Evolutionary conservation across 2,888 invertebrate genomes (phyloP).

Genomic region (Metopia argyrocephala): DNA sequence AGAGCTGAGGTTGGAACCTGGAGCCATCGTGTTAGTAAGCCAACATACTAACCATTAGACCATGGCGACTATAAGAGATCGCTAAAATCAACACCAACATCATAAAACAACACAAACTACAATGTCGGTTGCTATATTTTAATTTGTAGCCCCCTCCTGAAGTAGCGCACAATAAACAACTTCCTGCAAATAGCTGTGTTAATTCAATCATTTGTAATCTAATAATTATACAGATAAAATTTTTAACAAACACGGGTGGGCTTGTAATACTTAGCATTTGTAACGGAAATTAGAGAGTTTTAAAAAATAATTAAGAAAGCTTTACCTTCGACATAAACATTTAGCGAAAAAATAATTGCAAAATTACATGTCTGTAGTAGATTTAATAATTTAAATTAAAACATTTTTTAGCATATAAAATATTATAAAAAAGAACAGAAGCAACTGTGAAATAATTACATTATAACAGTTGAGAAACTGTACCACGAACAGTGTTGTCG

Average conservation of each 20-base stretch:
- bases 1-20: too few species aligned
- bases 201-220: conserved; percentile 39
- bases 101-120: too few species aligned
- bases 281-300: conserved; percentile 44
- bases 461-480: too few species aligned
- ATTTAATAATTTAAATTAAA: background rate
- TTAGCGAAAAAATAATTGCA: background rate
- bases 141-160: background rate
- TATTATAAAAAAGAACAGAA: background rate
- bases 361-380: background rate
- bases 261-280: conserved; percentile 18
- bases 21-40: too few species aligned
- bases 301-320: background rate
- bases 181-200: conserved; percentile 15
- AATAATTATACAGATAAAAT: too few species aligned
- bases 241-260: background rate
- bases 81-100: too few species aligned
- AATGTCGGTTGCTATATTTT: background rate
- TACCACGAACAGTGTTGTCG: too few species aligned
- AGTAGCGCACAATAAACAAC: conserved; percentile 33
- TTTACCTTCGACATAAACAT: background rate
- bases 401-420: background rate
- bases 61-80: too few species aligned
- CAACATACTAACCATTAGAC: too few species aligned
- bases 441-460: background rate